phyloP scores from a whole-genome alignment of 2,113 vertebrate genomes.

The Nipponia nippon region DNA sequence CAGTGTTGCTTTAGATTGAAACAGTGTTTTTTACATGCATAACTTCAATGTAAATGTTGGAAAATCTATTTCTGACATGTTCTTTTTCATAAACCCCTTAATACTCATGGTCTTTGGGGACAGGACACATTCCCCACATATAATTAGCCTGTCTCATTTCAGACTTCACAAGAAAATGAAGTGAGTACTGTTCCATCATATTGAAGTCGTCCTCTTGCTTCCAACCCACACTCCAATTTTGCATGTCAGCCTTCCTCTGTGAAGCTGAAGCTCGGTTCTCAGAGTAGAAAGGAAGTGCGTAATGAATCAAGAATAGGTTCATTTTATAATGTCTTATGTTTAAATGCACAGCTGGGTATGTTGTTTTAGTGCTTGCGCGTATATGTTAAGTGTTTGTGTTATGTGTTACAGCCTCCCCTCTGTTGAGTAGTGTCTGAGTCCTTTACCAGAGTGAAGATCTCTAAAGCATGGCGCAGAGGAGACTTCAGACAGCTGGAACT shows the following conservation, averaged over 20 bases:
- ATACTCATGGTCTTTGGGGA: slow-evolving; percentile 13
- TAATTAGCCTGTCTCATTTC: slow-evolving; percentile 62
- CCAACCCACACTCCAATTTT: slow-evolving; percentile 57
- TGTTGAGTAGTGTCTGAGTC: background rate
- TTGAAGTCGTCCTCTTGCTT: slow-evolving; percentile 26
- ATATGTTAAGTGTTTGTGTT: background rate
- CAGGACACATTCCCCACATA: background rate
- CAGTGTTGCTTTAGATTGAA: background rate
- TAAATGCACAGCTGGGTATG: background rate
- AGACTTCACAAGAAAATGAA: slow-evolving; percentile 36
- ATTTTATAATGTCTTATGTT: background rate
- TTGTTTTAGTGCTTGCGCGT: background rate
- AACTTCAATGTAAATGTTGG: background rate
- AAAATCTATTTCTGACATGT: slow-evolving; percentile 37
- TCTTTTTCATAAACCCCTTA: slow-evolving; percentile 22
- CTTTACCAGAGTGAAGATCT: background rate
- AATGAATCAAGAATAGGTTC: background rate
- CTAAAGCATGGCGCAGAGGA: background rate
- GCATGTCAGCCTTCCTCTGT: slow-evolving; percentile 22
- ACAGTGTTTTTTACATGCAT: background rate
- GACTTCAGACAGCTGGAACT: background rate
- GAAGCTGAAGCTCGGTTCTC: background rate
- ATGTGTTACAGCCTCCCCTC: background rate
- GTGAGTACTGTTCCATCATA: slow-evolving; percentile 58
- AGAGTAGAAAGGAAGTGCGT: background rate